Base-by-base conservation (phyloP, 2,797 vertebrate species). In the Heliangelus exortis region DNA sequence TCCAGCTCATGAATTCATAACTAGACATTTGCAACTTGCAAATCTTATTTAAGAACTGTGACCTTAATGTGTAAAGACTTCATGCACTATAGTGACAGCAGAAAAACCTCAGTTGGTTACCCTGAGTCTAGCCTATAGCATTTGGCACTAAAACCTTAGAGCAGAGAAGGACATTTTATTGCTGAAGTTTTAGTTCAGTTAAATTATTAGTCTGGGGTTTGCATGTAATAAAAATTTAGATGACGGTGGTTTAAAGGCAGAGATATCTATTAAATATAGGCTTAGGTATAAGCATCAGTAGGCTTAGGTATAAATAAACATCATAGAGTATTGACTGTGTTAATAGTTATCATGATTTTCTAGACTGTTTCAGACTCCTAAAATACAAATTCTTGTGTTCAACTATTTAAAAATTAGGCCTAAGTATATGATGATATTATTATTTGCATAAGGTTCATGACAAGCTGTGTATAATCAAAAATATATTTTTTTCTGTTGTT, bases 1-100 rank as follows among this genome's bases (percentile, higher is more conserved):
- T 95, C 57, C 74, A 92, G 73, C 36, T 94, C 87, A 95, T 90
- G 71, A 96, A 96, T 96, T 94, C 47, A 73, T 89, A 88, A 78
- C 45, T 75, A 89, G 74, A 69, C 34, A 50, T 69, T 95, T 96
- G 79, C 68, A 95, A 92, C 79, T 89, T 92, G 45, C 72, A 71
- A 86, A 84, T 94, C 81, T 95, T 92, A 67, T 94, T 95, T 89
- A 92, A 94, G 83, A 94, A 90, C 59, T 53, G 33, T 78, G 62
- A 87, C 51, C 55, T 91, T 75, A 88, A 86, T 90, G 16, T 48
- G 29, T 29, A 59, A 89, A 96, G 33, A 45, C 69, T 91, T 81
- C 58, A 71, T 47, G 17, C 26, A 57, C 26, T 50, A 13, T 18
- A 59, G 41, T 17, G 10, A 23, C n/a, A 76, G 29, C 61, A 76